These are phyloP conservation scores for Tyto alba DNA, from an alignment of 2,113 vertebrate species.

Conservation along the genomic window DNA sequence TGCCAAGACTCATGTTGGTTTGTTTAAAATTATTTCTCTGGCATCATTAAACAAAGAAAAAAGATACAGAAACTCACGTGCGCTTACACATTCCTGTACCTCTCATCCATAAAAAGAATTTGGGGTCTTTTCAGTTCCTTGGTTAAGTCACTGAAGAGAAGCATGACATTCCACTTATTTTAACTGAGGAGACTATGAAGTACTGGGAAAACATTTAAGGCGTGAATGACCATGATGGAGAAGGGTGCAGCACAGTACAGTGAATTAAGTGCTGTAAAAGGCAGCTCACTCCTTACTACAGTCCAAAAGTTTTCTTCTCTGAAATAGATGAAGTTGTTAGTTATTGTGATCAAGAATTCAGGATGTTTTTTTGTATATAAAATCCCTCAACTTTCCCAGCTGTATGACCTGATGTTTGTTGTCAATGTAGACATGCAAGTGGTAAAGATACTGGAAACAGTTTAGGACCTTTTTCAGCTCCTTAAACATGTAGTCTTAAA, in stretches of 20 bases:
- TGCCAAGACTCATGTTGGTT: background rate
- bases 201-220: background rate
- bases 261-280: background rate
- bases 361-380: background rate
- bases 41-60: background rate
- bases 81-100: background rate
- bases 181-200: background rate
- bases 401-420: background rate
- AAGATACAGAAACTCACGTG: background rate
- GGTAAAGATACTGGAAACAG: background rate
- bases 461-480: background rate
- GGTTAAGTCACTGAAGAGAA: background rate
- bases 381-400: background rate
- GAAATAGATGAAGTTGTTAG: background rate
- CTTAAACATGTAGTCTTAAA: background rate
- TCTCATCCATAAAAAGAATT: background rate
- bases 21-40: background rate
- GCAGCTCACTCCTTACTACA: background rate
- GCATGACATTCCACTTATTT: background rate
- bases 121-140: background rate
- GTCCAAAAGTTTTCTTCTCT: background rate
- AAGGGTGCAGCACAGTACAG: background rate
- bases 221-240: fast-evolving
- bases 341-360: background rate
- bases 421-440: background rate